A percentile compares a stretch with the other conserved stretches of the same genome.
phyloP scores from a whole-genome alignment of 1,140 invertebrate genomes.

The Nymphalis io region DNA sequence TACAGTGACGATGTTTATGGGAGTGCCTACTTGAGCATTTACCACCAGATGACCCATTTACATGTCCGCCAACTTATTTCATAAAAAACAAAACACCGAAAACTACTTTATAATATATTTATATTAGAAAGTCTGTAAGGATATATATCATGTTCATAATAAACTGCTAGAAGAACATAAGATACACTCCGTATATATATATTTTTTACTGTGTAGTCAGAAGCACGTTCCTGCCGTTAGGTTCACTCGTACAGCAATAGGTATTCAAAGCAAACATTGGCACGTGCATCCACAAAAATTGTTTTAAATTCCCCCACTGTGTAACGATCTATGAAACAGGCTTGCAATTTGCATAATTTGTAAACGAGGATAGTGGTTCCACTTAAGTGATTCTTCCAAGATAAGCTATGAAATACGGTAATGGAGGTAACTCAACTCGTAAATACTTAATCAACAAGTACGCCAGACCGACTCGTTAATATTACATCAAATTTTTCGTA shows the following conservation, averaged over 20 bases:
- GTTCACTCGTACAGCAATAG: slow-evolving; percentile 34
- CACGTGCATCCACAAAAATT: slow-evolving; percentile 58
- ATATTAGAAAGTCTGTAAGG: neutral
- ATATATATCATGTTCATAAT: neutral
- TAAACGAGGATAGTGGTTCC: slow-evolving; percentile 38
- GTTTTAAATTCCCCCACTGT: slow-evolving; percentile 58
- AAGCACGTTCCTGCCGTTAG: slow-evolving; percentile 50
- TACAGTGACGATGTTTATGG: too few relatives aligned
- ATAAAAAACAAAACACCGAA: too few relatives aligned
- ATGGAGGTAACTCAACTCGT: slow-evolving; percentile 20
- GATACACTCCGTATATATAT: neutral
- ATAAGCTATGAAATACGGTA: slow-evolving; percentile 35
- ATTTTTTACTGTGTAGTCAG: neutral
- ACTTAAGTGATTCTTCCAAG: slow-evolving; percentile 41
- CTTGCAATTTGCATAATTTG: slow-evolving; percentile 58
- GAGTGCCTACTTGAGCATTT: too few relatives aligned
- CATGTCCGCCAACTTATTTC: too few relatives aligned
- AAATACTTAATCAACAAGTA: slow-evolving; percentile 34
- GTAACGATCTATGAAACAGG: slow-evolving; percentile 48
- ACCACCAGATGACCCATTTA: too few relatives aligned
- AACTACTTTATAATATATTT: too few relatives aligned
- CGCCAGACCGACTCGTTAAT: slow-evolving; percentile 4
- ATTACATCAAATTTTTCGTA: slow-evolving; percentile 1
- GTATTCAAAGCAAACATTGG: slow-evolving; percentile 55
- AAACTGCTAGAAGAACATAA: neutral